Conservation (phyloP, 2,888 invertebrate species). For the Polydesmus complanatus region DNA sequence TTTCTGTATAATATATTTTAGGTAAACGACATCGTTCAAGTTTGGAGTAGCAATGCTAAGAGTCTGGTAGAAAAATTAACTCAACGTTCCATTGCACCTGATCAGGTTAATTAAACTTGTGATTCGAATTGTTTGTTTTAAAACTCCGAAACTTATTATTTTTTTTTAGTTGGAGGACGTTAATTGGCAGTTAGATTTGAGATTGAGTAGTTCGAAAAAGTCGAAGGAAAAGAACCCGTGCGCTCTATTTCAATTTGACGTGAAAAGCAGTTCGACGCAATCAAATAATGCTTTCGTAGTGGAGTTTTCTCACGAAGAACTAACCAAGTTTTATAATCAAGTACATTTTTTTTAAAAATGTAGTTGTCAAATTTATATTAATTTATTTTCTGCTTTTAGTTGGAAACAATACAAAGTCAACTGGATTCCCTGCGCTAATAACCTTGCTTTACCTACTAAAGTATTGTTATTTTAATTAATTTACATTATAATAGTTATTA, state of each 20-base stretch:
- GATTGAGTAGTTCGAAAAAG: slow-evolving; percentile 29
- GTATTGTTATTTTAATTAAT: too few relatives aligned
- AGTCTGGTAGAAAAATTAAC: slow-evolving; percentile 29
- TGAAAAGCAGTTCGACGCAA: slow-evolving; percentile 22
- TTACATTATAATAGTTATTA: too few relatives aligned
- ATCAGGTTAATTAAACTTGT: slow-evolving; percentile 25
- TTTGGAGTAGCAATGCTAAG: slow-evolving; percentile 28
- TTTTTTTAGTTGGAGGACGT: slow-evolving; percentile 28
- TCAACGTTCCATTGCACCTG: slow-evolving; percentile 27
- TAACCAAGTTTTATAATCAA: slow-evolving; percentile 30
- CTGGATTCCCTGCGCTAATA: slow-evolving; percentile 11
- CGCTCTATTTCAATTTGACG: slow-evolving; percentile 29
- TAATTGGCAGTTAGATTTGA: slow-evolving; percentile 31
- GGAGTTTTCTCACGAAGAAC: slow-evolving; percentile 31
- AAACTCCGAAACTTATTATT: background rate
- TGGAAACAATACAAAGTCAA: slow-evolving; percentile 10
- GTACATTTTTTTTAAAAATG: slow-evolving; percentile 18
- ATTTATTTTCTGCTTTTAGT: background rate
- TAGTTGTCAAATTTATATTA: background rate
- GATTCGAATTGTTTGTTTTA: too few relatives aligned
- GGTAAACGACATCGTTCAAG: slow-evolving; percentile 25
- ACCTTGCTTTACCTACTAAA: too few relatives aligned
- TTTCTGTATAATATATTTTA: background rate
- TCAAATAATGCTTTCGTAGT: slow-evolving; percentile 26
- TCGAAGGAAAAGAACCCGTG: slow-evolving; percentile 30